Conservation (phyloP, 1,140 invertebrate species). For the Aphelenchoides avenae region DNA sequence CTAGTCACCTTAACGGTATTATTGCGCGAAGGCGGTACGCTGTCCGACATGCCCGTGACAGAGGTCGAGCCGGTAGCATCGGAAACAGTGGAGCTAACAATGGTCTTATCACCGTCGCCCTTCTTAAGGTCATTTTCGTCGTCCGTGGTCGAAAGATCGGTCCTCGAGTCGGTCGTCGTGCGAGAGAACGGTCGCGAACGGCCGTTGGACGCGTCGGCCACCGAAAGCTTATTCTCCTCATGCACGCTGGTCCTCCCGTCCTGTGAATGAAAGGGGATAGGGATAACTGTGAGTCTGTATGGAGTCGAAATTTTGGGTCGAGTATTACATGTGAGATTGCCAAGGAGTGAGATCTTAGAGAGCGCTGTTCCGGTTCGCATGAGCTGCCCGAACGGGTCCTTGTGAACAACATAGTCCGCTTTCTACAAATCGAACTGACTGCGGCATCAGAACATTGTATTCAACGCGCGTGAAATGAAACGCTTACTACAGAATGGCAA, state of each 20-base stretch:
- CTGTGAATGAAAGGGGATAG: no score
- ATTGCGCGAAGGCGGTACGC: no score
- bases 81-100: conserved; percentile 10
- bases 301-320: no score
- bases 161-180: conserved; percentile 26
- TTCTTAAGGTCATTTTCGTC: conserved; percentile 20
- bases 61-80: conserved; percentile 10
- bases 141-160: conserved; percentile 30
- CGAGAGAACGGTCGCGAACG: conserved; percentile 4
- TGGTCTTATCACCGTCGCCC: conserved; percentile 8
- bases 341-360: conserved; percentile 2
- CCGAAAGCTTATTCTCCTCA: conserved; percentile 8
- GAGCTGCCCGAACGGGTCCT: conserved; percentile 25
- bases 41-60: neutral
- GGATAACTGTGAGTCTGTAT: no score
- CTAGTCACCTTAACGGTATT: conserved; percentile 11
- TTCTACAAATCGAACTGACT: no score
- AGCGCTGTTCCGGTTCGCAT: conserved; percentile 19
- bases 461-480: no score
- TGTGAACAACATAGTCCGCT: conserved; percentile 20
- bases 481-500: no score
- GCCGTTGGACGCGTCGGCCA: neutral
- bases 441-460: no score
- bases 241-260: conserved; percentile 1
- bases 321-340: no score